phyloP scores from a whole-genome alignment of 2,113 vertebrate genomes.

The Egretta garzetta region DNA sequence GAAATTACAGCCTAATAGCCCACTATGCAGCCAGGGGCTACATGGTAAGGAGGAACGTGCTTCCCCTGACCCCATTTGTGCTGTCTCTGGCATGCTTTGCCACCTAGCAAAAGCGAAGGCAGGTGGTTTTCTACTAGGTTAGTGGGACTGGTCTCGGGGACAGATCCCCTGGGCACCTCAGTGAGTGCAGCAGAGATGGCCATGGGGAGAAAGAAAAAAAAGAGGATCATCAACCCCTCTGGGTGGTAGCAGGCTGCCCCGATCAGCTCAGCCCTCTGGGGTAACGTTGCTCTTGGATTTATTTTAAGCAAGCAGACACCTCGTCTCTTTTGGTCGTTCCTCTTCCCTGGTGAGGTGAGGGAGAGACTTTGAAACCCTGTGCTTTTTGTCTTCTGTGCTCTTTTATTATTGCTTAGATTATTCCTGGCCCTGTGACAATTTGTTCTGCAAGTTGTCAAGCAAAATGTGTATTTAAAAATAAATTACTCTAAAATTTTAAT shows the following conservation, averaged over 20 bases:
- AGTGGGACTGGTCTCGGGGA: background rate
- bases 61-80: background rate
- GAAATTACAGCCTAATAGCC: background rate
- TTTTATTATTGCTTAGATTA: background rate
- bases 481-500: slow-evolving; percentile 67
- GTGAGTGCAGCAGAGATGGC: background rate
- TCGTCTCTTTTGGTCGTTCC: rapidly evolving
- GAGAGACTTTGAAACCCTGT: background rate
- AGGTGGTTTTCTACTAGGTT: background rate
- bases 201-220: background rate
- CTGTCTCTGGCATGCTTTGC: background rate
- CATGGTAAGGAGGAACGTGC: rapidly evolving
- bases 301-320: background rate
- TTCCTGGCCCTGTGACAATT: slow-evolving; percentile 33
- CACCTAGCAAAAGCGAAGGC: background rate
- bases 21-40: rapidly evolving
- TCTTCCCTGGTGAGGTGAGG: background rate
- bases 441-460: slow-evolving; percentile 47
- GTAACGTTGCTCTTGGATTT: background rate
- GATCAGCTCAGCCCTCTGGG: background rate
- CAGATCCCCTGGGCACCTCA: background rate
- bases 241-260: background rate
- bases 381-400: background rate
- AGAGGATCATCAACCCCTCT: background rate
- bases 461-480: slow-evolving; percentile 58